A percentile compares a stretch with the other conserved stretches of the same genome.
Evolutionary conservation across 2,888 invertebrate species (phyloP).

Genomic region (Philonicus albiceps): DNA sequence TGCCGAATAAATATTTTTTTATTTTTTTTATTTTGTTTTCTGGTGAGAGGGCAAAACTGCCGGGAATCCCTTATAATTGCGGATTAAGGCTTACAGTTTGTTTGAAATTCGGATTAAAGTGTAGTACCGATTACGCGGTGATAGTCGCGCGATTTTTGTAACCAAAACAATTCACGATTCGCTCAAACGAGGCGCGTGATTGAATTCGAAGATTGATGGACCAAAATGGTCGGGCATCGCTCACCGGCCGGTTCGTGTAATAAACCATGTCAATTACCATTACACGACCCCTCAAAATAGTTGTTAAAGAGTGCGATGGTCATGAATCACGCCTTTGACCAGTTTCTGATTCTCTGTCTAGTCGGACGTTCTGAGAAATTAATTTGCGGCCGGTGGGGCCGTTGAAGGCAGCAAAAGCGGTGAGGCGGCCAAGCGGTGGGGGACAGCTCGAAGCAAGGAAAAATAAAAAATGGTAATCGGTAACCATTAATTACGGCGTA

Average conservation of each 20-base stretch:
- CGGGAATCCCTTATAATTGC: background rate
- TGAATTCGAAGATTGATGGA: constrained; percentile 27
- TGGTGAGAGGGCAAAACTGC: background rate
- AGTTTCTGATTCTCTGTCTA: constrained; percentile 34
- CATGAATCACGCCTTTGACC: constrained; percentile 39
- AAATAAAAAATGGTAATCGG: constrained; percentile 43
- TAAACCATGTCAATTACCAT: constrained; percentile 38
- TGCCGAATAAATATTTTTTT: background rate
- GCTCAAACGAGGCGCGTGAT: constrained; percentile 5
- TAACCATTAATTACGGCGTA: constrained; percentile 42
- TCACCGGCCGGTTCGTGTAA: background rate
- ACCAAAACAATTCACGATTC: background rate
- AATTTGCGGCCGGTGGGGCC: background rate
- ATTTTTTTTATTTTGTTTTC: background rate
- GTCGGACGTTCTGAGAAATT: constrained; percentile 26
- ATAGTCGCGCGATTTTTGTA: background rate
- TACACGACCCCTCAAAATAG: constrained; percentile 28
- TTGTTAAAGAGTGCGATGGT: constrained; percentile 34
- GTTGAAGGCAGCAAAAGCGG: background rate
- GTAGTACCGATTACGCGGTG: background rate
- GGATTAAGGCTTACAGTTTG: background rate
- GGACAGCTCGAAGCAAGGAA: background rate
- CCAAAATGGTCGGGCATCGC: constrained; percentile 1
- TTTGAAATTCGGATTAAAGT: background rate
- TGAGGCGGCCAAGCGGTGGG: background rate